Conservation (phyloP, 2,797 vertebrate genomes). For the Xenopus petersii region DNA sequence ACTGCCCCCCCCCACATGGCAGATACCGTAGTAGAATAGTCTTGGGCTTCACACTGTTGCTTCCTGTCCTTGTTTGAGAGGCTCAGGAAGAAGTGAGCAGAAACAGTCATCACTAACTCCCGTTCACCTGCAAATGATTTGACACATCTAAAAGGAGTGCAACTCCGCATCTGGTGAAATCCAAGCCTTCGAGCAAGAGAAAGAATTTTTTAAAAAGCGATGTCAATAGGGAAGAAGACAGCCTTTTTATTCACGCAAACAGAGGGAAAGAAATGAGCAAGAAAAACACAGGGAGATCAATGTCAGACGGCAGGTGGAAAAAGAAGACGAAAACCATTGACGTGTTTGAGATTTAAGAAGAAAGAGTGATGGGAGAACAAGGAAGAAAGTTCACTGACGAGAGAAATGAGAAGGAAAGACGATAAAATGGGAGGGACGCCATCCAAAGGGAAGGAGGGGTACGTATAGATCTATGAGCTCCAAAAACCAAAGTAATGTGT, state of each 20-base stretch:
- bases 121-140: constrained; percentile 21
- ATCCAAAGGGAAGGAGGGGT: neutral
- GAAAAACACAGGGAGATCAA: constrained; percentile 28
- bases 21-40: too few species aligned
- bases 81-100: constrained; percentile 1
- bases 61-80: neutral
- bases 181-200: constrained; percentile 11
- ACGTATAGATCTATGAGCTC: constrained; percentile 16
- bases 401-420: neutral
- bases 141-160: constrained; percentile 29
- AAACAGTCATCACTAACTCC: constrained; percentile 12
- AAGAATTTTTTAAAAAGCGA: neutral
- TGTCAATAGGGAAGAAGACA: constrained; percentile 30
- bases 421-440: constrained; percentile 7
- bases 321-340: constrained; percentile 6
- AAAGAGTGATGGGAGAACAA: constrained; percentile 15
- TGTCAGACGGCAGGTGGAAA: constrained; percentile 10
- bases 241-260: constrained; percentile 30
- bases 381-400: neutral
- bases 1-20: too few species aligned
- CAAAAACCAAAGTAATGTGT: constrained; percentile 10
- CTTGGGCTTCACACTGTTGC: too few species aligned
- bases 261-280: neutral
- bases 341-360: neutral
- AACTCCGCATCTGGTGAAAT: constrained; percentile 27